Base-by-base conservation (phyloP, 2,113 vertebrate species). In the Tragelaphus scriptus region DNA sequence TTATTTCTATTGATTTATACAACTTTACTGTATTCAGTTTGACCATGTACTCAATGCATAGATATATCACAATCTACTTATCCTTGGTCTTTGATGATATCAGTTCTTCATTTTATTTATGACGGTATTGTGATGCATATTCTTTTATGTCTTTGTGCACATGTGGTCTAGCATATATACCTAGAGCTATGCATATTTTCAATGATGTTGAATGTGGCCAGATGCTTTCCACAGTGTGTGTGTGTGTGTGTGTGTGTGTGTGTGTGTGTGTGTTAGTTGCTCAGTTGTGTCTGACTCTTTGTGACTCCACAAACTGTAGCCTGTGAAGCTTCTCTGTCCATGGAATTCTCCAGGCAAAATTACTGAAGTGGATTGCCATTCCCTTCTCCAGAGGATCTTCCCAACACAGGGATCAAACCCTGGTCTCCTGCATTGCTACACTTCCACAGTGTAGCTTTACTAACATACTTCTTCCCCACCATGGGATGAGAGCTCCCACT, bases 371-470 rank as follows among this genome's bases (percentile, higher is more conserved):
- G 36, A 75, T 75, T 75, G 68, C 21, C 36, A 40, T 75, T 75
- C 36, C 36, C 36, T 75, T 75, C 68, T 75, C 36, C 68, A 75
- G 10, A 40, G 10, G 68, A 75, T 25, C n/a, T 71, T 71, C n/a
- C 68, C 0, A 0, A 25, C 68, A 36, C n/a, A 75, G 19, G 10
- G 21, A 40, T 75, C 10, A 11, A 25, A 40, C 21, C 36, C 36
- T 75, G 5, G 68, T 25, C n/a, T 40, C 8, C n/a, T 23, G n/a
- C 19, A 12, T 40, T 40, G 68, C 19, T 75, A 13, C 36, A 40
- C 5, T 51, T 90, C 9, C 59, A 21, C 1, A 51, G 53, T 7
- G 53, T 16, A 32, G 23, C 6, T 28, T 85, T 25, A 30, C 19
- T 77, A 53, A 56, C 7, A 53, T 47, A 28, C 17, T 47, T 68